A percentile compares a stretch with the other conserved stretches of the same genome.
Conservation (phyloP, 35 echinoderm and acorn worm genomes). For the Apostichopus californicus region DNA sequence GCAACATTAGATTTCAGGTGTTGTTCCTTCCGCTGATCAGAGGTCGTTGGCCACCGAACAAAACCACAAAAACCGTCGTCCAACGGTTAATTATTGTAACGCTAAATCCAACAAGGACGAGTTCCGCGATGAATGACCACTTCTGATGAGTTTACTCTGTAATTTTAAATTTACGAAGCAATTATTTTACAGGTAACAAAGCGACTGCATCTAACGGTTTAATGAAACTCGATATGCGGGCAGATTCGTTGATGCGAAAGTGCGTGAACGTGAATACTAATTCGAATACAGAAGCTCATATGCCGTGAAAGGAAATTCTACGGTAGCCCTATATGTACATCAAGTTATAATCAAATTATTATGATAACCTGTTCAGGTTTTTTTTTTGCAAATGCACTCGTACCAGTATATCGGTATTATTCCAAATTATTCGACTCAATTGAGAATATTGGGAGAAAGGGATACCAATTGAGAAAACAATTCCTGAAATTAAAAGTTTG, state of each 20-base stretch:
- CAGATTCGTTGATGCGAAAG: not conserved
- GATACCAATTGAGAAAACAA: no score
- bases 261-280: constrained; percentile 44
- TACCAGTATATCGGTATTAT: no score
- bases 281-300: constrained; percentile 2
- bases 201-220: constrained; percentile 21
- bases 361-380: no score
- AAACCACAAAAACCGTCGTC: not conserved
- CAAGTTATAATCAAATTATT: not conserved
- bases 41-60: constrained; percentile 3
- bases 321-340: constrained; percentile 21
- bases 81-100: not conserved
- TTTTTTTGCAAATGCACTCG: no score
- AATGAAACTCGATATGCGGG: constrained; percentile 34
- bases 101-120: not conserved
- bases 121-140: constrained; percentile 15
- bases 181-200: constrained; percentile 39
- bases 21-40: not conserved
- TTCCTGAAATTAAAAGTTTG: no score
- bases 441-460: no score
- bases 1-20: constrained; percentile 16
- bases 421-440: no score
- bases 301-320: constrained; percentile 2
- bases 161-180: constrained; percentile 34
- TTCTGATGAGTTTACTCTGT: not conserved